Evolutionary conservation across 2,888 invertebrate genomes (phyloP).

Genomic region (Mesorhabditis belari): DNA sequence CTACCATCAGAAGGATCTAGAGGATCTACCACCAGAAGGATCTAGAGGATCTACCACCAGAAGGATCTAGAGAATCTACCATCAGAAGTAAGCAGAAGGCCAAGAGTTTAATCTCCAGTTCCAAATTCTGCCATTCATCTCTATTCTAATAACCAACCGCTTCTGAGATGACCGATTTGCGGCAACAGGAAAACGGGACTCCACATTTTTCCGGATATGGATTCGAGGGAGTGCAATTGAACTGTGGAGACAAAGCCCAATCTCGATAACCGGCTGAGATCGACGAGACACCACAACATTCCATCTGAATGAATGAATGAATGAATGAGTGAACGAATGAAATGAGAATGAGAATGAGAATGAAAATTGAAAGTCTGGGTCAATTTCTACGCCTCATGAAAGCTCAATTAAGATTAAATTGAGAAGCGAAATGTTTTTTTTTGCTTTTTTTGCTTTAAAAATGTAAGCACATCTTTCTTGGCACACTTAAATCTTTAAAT

Average conservation of each 20-base stretch:
- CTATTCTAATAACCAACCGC: conserved; percentile 16
- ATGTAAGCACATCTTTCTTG: neutral
- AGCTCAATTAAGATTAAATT: neutral
- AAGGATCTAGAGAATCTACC: too few species aligned
- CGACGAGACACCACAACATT: conserved; percentile 56
- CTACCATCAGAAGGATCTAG: too few species aligned
- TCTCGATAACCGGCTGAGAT: conserved; percentile 54
- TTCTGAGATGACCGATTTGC: conserved; percentile 41
- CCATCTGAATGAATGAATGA: conserved; percentile 52
- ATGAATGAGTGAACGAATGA: too few species aligned
- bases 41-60: too few species aligned
- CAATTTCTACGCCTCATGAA: too few species aligned
- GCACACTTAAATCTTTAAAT: neutral
- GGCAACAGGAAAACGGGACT: conserved; percentile 57
- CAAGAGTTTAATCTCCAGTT: neutral
- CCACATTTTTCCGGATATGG: conserved; percentile 55
- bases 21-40: too few species aligned
- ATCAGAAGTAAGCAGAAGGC: too few species aligned
- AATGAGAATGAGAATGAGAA: too few species aligned
- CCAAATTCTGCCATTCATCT: too few species aligned
- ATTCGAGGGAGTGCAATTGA: conserved; percentile 53
- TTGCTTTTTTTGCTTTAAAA: neutral
- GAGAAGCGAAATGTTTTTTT: neutral
- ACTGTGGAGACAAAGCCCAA: conserved; percentile 56
- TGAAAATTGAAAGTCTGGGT: too few species aligned